Evolutionary conservation across 2,113 vertebrate genomes (phyloP).

Genomic region (Naja naja): DNA sequence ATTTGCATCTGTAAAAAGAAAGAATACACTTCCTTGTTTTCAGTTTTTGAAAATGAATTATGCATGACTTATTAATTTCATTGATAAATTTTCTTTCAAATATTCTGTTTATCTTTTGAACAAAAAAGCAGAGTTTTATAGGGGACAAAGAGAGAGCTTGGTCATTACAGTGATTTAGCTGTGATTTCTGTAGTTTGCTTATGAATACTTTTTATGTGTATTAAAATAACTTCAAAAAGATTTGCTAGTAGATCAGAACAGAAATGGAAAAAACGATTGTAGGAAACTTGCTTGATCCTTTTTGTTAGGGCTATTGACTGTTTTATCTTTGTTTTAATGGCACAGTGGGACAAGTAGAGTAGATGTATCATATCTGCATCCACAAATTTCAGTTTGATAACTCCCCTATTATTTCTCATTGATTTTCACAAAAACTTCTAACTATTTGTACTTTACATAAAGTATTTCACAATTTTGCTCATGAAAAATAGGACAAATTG

Average conservation of each 20-base stretch:
- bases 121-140: constrained; percentile 12
- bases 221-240: not conserved
- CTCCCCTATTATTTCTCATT: not conserved
- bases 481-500: not conserved
- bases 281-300: not conserved
- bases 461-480: not conserved
- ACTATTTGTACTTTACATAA: not conserved
- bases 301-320: not conserved
- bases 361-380: not conserved
- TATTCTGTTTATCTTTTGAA: not conserved
- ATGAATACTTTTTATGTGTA: not conserved
- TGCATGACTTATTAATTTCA: not conserved
- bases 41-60: not conserved
- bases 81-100: not conserved
- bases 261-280: not conserved
- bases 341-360: rapidly evolving
- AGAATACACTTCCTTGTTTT: not conserved
- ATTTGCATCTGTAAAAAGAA: constrained; percentile 10
- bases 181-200: not conserved
- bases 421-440: not conserved
- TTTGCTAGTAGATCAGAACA: not conserved
- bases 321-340: not conserved
- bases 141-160: not conserved
- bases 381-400: not conserved
- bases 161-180: not conserved